These are phyloP conservation scores for Psylliodes chrysocephalus DNA, from an alignment of 2,888 invertebrate species.

Conservation along the genomic window DNA sequence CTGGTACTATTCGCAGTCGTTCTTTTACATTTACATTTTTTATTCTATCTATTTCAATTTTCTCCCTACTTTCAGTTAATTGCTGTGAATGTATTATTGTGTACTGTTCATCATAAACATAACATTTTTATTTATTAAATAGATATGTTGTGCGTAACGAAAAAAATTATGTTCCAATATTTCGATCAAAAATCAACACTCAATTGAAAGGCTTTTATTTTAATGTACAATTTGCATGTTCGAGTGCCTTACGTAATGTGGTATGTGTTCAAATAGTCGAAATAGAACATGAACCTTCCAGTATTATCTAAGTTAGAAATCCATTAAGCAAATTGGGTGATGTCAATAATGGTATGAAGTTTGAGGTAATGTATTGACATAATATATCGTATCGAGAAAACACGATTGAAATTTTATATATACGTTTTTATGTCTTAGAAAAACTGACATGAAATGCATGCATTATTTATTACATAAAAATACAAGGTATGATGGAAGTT, in stretches of 20 bases:
- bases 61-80: too few relatives aligned
- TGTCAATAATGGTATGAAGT: constrained; percentile 31
- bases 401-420: constrained; percentile 5
- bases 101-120: too few relatives aligned
- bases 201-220: constrained; percentile 25
- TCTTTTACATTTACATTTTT: too few relatives aligned
- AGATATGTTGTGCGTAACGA: too few relatives aligned
- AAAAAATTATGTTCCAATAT: too few relatives aligned
- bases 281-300: constrained; percentile 18
- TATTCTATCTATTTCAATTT: too few relatives aligned
- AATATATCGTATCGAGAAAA: constrained; percentile 3
- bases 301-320: constrained; percentile 30
- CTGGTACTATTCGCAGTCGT: too few relatives aligned
- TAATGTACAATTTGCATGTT: constrained; percentile 46
- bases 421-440: background rate
- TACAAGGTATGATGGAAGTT: background rate
- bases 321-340: constrained; percentile 37
- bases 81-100: too few relatives aligned
- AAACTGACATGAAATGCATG: background rate
- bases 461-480: background rate
- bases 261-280: constrained; percentile 26
- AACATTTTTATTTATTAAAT: too few relatives aligned
- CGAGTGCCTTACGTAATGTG: constrained; percentile 11
- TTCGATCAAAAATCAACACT: constrained; percentile 25
- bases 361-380: constrained; percentile 17